Evolutionary conservation across 2,888 invertebrate species (phyloP).

Genomic region (Harpagoxenus sublaevis): DNA sequence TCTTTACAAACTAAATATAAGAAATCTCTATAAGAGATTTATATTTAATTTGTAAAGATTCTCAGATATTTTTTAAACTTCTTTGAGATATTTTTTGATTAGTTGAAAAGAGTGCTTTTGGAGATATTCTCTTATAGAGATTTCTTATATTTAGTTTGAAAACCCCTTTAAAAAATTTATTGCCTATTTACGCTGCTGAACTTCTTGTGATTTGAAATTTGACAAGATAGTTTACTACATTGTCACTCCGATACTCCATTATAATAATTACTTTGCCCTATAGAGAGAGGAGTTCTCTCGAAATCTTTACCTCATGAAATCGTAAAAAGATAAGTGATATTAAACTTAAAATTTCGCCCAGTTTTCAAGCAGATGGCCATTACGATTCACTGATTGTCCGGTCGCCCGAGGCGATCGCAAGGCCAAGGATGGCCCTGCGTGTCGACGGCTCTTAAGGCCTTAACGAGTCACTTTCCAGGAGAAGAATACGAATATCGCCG

Average conservation of each 20-base stretch:
- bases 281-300: neutral
- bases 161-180: neutral
- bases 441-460: conserved; percentile 38
- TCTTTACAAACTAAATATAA: neutral
- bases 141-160: too few species aligned
- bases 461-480: conserved; percentile 70
- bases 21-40: too few species aligned
- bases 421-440: conserved; percentile 25
- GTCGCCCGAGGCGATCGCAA: neutral
- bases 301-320: neutral
- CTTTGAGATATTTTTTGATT: neutral
- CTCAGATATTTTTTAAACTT: neutral
- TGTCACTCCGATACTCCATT: neutral
- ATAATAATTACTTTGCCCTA: neutral
- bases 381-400: neutral
- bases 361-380: conserved; percentile 4
- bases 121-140: neutral
- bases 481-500: conserved; percentile 55
- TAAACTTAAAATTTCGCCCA: conserved; percentile 2
- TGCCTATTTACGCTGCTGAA: neutral
- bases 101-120: neutral
- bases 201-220: neutral
- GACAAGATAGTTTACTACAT: neutral
- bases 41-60: neutral
- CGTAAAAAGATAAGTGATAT: neutral